phyloP scores from a whole-genome alignment of 1,140 invertebrate genomes.

The Venturia canescens region DNA sequence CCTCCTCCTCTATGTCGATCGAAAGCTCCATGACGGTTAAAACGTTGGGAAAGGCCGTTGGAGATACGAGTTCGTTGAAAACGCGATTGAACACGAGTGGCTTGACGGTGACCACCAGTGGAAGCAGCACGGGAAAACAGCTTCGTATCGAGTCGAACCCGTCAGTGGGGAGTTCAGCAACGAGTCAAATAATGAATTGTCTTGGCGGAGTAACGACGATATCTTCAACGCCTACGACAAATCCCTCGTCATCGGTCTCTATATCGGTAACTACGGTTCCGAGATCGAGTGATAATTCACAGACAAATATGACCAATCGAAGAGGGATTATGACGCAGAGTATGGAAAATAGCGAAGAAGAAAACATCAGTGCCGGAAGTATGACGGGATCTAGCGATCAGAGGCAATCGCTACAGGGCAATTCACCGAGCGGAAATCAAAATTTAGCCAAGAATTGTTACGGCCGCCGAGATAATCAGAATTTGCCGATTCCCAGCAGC shows the following conservation, averaged over 20 bases:
- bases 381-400: not conserved
- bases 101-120: not conserved
- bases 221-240: slow-evolving; percentile 12
- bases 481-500: slow-evolving; percentile 7
- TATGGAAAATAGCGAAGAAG: not conserved
- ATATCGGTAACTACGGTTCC: slow-evolving; percentile 29
- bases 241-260: slow-evolving; percentile 28
- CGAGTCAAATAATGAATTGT: slow-evolving; percentile 42
- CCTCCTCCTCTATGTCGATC: not conserved
- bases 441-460: slow-evolving; percentile 31
- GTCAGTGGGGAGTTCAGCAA: slow-evolving; percentile 18
- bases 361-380: not conserved
- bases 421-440: slow-evolving; percentile 24
- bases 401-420: not conserved
- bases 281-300: slow-evolving; percentile 1
- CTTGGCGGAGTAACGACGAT: slow-evolving; percentile 33
- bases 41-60: not conserved
- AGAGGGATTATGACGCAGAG: not conserved
- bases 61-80: not conserved
- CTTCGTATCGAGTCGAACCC: slow-evolving; percentile 8
- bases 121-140: not conserved
- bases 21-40: slow-evolving; percentile 6
- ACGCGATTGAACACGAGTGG: not conserved
- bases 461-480: slow-evolving; percentile 34
- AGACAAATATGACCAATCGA: not conserved